A percentile compares a stretch with the other conserved stretches of the same genome.
Evolutionary conservation across 2,888 invertebrate species (phyloP).

Genomic region (Pilophorus perplexus): DNA sequence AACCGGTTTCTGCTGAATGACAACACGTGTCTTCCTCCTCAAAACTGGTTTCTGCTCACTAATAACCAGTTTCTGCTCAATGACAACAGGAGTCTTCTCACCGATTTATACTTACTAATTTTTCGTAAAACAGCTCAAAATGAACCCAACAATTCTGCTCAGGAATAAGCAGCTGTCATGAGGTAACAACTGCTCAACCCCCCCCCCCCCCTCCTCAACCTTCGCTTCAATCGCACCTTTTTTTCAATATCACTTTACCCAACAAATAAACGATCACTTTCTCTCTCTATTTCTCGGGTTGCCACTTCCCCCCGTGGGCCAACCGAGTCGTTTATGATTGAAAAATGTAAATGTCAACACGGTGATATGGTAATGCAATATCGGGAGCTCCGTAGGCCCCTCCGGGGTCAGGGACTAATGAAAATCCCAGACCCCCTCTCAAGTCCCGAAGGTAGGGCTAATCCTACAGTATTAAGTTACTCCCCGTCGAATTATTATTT

Average conservation of each 20-base stretch:
- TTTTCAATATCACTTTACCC: slow-evolving; percentile 24
- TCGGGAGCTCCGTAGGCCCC: slow-evolving; percentile 15
- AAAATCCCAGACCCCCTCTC: slow-evolving; percentile 6
- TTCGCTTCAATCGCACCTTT: too few relatives aligned
- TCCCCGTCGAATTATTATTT: slow-evolving; percentile 22
- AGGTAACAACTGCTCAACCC: too few relatives aligned
- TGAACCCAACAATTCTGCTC: too few relatives aligned
- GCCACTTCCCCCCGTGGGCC: slow-evolving; percentile 4
- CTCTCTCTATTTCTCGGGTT: slow-evolving; percentile 4
- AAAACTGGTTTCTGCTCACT: too few relatives aligned
- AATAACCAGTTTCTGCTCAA: too few relatives aligned
- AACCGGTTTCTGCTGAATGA: too few relatives aligned
- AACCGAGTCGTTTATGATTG: slow-evolving; percentile 42
- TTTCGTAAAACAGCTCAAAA: too few relatives aligned
- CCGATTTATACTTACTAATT: too few relatives aligned
- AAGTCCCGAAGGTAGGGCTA: slow-evolving; percentile 8
- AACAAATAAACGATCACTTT: slow-evolving; percentile 11
- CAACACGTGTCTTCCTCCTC: too few relatives aligned
- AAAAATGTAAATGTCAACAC: slow-evolving; percentile 48
- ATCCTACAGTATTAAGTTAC: slow-evolving; percentile 25
- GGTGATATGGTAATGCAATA: slow-evolving; percentile 46
- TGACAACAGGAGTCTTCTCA: too few relatives aligned
- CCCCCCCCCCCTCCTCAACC: too few relatives aligned
- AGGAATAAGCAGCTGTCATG: too few relatives aligned
- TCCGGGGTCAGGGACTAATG: slow-evolving; percentile 18